A percentile compares a stretch with the other conserved stretches of the same genome.
These are phyloP conservation scores for Catonia carolina DNA, from an alignment of 2,888 invertebrate species.

Conservation along the genomic window DNA sequence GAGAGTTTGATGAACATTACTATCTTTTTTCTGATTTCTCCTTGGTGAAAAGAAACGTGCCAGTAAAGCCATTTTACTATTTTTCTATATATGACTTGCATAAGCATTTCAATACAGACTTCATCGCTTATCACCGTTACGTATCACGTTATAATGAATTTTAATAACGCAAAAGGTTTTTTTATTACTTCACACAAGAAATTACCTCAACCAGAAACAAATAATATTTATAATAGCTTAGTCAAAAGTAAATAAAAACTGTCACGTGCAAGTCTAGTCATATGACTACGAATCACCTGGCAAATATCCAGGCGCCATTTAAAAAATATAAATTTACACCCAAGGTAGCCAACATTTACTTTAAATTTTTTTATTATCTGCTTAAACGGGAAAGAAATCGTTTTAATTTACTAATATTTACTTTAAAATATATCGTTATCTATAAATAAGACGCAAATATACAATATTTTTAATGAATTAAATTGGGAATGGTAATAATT, in stretches of 20 bases:
- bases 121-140: background rate
- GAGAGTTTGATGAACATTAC: conserved; percentile 9
- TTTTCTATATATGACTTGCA: background rate
- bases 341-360: too few species aligned
- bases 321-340: too few species aligned
- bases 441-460: too few species aligned
- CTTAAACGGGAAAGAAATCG: too few species aligned
- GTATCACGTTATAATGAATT: background rate
- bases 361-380: too few species aligned
- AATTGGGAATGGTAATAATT: too few species aligned
- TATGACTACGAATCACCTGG: conserved; percentile 18
- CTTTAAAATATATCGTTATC: too few species aligned
- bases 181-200: background rate
- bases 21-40: conserved; percentile 18
- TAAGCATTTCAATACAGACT: background rate
- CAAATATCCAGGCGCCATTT: too few species aligned
- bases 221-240: conserved; percentile 2
- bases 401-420: too few species aligned
- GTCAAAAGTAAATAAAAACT: conserved; percentile 12
- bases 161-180: background rate
- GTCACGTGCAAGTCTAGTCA: conserved; percentile 25
- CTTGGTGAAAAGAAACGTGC: conserved; percentile 21
- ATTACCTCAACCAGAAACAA: background rate
- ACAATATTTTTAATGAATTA: too few species aligned
- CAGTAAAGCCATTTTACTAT: conserved; percentile 20